Percentiles rank a stretch among this genome's conserved stretches.
These are phyloP conservation scores for Acronicta psi DNA, from an alignment of 2,888 invertebrate genomes.

Conservation along the genomic window DNA sequence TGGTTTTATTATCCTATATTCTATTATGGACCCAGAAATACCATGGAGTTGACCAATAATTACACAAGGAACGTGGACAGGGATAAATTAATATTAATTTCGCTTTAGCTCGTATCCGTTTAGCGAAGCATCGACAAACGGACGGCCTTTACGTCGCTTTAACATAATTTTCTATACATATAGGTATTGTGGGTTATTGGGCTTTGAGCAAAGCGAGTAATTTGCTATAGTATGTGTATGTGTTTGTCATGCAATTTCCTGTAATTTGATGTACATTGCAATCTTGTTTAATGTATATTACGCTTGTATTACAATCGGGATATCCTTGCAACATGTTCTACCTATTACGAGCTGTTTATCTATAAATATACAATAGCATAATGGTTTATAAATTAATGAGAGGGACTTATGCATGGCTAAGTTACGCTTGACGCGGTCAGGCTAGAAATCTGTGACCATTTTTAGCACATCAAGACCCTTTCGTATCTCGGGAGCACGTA, in stretches of 20 bases:
- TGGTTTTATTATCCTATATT: no score
- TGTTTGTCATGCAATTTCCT: not conserved
- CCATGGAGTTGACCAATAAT: not conserved
- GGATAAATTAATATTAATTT: constrained; percentile 32
- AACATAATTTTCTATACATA: constrained; percentile 8
- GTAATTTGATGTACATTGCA: not conserved
- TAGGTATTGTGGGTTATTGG: constrained; percentile 1
- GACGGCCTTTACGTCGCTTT: constrained; percentile 3
- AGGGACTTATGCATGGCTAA: no score
- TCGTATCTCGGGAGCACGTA: no score
- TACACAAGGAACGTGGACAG: constrained; percentile 8
- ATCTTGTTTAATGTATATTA: not conserved
- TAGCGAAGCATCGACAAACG: constrained; percentile 7
- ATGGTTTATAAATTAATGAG: no score
- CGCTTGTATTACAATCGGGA: not conserved
- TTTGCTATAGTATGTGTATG: constrained; percentile 9
- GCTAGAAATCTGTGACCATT: no score
- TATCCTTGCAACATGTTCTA: not conserved
- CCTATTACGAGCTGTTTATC: no score
- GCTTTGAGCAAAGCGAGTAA: not conserved
- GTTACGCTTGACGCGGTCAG: no score
- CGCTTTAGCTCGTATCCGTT: constrained; percentile 3
- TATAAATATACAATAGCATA: no score
- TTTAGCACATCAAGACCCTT: no score
- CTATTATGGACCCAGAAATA: no score